These are phyloP conservation scores for Listrodromus nycthemerus DNA, from an alignment of 2,888 invertebrate genomes.

Conservation along the genomic window DNA sequence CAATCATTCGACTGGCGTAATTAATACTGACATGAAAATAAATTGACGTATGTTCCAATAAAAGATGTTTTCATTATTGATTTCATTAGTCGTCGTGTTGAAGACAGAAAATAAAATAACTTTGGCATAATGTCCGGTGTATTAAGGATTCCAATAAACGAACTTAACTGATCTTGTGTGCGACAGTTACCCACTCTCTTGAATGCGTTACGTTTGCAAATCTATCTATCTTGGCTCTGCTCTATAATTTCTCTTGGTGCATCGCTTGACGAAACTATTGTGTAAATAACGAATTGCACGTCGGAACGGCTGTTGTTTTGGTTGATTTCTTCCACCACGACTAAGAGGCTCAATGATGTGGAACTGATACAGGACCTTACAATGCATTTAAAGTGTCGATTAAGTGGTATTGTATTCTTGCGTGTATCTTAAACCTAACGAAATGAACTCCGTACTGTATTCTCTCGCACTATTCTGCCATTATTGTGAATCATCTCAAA, in stretches of 20 bases:
- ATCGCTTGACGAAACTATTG: conserved; percentile 71
- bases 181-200: conserved; percentile 69
- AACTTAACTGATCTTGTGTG: conserved; percentile 66
- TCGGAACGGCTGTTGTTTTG: conserved; percentile 39
- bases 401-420: conserved; percentile 24
- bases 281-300: conserved; percentile 71
- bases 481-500: conserved; percentile 46
- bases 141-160: conserved; percentile 75
- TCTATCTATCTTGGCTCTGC: conserved; percentile 55
- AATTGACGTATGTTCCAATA: conserved; percentile 23
- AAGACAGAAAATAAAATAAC: conserved; percentile 10
- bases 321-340: not conserved
- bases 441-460: conserved; percentile 52
- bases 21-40: conserved; percentile 58
- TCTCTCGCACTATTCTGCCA: conserved; percentile 33
- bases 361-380: conserved; percentile 32
- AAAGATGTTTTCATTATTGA: conserved; percentile 1
- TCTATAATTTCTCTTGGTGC: conserved; percentile 59
- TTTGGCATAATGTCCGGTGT: conserved; percentile 52
- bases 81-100: not conserved
- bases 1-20: conserved; percentile 24
- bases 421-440: conserved; percentile 58
- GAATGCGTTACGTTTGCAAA: conserved; percentile 65
- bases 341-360: conserved; percentile 1
- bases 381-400: conserved; percentile 36